Evolutionary conservation across 2,888 invertebrate species (phyloP).

Genomic region (Terebella lapidaria): DNA sequence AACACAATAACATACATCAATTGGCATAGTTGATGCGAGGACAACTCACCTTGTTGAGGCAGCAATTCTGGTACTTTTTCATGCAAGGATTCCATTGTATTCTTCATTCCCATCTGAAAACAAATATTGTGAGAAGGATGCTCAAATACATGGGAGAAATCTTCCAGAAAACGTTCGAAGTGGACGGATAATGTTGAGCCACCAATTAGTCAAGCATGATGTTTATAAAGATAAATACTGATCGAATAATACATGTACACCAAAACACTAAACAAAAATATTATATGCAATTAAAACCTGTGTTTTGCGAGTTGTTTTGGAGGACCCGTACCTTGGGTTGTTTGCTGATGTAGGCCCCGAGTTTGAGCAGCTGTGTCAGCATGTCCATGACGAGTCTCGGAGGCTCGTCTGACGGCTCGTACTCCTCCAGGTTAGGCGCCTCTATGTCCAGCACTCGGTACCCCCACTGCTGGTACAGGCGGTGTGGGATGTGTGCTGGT

Average conservation of each 20-base stretch:
- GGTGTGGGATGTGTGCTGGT: constrained; percentile 33
- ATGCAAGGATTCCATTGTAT: constrained; percentile 41
- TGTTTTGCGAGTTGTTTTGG: not conserved
- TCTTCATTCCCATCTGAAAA: constrained; percentile 38
- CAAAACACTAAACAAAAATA: too few relatives aligned
- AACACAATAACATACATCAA: too few relatives aligned
- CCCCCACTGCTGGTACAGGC: constrained; percentile 44
- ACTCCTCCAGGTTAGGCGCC: constrained; percentile 41
- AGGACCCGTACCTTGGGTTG: constrained; percentile 39
- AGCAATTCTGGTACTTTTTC: constrained; percentile 46
- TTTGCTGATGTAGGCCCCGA: constrained; percentile 40
- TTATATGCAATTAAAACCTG: not conserved
- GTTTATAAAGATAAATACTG: too few relatives aligned
- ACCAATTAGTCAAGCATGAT: too few relatives aligned
- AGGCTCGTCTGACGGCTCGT: constrained; percentile 38
- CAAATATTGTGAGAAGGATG: not conserved
- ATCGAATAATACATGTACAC: too few relatives aligned
- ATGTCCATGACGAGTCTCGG: constrained; percentile 43
- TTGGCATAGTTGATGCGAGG: too few relatives aligned
- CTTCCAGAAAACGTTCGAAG: too few relatives aligned
- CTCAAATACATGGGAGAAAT: not conserved
- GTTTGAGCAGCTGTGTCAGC: constrained; percentile 41
- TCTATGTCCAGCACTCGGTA: constrained; percentile 44
- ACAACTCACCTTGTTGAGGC: constrained; percentile 43
- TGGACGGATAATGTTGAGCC: too few relatives aligned